A percentile compares a stretch with the other conserved stretches of the same genome.
phyloP scores from a whole-genome alignment of 2,113 vertebrate genomes.

The Laticauda laticaudata region DNA sequence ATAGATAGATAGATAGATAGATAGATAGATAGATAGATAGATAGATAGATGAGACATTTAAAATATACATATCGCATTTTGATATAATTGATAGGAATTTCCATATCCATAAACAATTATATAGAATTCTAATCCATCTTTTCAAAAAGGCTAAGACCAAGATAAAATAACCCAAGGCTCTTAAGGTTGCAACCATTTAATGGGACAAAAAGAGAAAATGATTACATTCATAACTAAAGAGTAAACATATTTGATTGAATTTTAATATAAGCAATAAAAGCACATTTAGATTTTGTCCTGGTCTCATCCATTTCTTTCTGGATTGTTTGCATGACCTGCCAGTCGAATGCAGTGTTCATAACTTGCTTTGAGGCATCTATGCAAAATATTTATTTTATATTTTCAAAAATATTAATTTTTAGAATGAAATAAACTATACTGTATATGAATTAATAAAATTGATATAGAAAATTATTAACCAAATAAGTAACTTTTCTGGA shows the following conservation, averaged over 20 bases:
- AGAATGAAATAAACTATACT: not conserved
- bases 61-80: not conserved
- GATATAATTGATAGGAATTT: not conserved
- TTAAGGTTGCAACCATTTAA: too few species aligned
- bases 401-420: not conserved
- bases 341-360: not conserved
- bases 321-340: not conserved
- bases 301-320: not conserved
- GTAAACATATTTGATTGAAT: too few species aligned
- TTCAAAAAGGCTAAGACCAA: not conserved
- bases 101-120: too few species aligned
- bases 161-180: not conserved
- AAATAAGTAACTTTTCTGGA: not conserved
- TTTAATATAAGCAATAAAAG: too few species aligned
- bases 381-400: not conserved
- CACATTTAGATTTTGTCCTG: not conserved
- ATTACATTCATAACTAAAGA: too few species aligned
- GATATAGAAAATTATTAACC: not conserved
- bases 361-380: not conserved
- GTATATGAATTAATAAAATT: not conserved
- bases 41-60: too few species aligned
- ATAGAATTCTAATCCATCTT: not conserved
- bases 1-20: not conserved
- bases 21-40: not conserved
- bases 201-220: too few species aligned